These are phyloP conservation scores for Tachyglossus aculeatus DNA, from an alignment of 2,797 vertebrate genomes.

Conservation along the genomic window DNA sequence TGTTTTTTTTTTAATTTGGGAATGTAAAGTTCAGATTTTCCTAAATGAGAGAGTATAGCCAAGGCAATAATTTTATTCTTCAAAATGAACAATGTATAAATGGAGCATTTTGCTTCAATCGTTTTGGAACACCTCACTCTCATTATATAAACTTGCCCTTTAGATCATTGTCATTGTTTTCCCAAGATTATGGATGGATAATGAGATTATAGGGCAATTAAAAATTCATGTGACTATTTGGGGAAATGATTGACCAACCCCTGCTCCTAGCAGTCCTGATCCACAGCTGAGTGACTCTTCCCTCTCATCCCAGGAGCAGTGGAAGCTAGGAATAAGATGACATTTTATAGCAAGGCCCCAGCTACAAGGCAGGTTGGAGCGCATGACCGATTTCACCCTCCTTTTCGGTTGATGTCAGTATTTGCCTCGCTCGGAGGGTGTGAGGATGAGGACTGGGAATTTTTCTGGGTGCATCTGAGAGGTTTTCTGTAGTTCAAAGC, in stretches of 20 bases:
- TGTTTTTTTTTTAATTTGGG: background rate
- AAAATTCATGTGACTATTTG: background rate
- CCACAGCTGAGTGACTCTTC: background rate
- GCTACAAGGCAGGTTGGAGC: too few species aligned
- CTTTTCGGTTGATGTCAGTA: too few species aligned
- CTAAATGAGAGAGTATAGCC: background rate
- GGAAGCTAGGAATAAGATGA: too few species aligned
- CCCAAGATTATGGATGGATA: accelerated
- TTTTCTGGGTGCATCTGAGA: too few species aligned
- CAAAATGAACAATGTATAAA: background rate
- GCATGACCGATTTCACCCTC: too few species aligned
- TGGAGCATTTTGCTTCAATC: background rate
- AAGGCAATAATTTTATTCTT: background rate
- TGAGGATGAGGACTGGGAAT: too few species aligned
- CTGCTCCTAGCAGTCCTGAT: background rate
- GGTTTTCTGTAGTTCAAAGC: constrained; percentile 5
- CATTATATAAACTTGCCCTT: background rate
- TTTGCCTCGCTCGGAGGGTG: too few species aligned
- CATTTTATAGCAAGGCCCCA: too few species aligned
- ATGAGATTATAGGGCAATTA: background rate
- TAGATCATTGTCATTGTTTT: background rate
- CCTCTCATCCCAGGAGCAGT: background rate
- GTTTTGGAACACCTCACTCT: background rate
- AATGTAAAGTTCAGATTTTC: background rate
- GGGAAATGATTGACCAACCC: background rate